Evolutionary conservation across 1,140 invertebrate genomes (phyloP).

Genomic region (Neotoxoptera formosana): DNA sequence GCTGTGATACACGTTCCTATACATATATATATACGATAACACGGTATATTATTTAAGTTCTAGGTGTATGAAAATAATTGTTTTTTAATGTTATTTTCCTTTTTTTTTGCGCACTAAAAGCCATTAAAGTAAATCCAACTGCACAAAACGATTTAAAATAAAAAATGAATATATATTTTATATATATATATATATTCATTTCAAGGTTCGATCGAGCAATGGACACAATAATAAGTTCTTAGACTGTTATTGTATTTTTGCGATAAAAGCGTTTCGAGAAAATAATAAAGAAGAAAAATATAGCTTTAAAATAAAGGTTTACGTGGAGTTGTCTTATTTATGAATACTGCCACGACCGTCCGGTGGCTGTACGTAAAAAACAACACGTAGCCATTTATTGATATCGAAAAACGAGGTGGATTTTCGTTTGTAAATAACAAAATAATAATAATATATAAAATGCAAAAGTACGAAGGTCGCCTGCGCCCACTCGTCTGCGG

Average conservation of each 20-base stretch:
- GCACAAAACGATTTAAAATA: background rate
- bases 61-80: background rate
- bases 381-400: background rate
- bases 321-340: background rate
- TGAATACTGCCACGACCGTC: background rate
- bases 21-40: background rate
- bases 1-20: background rate
- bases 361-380: background rate
- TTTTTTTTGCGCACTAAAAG: background rate
- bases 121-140: background rate
- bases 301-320: slow-evolving; percentile 7
- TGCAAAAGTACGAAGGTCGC: background rate
- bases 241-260: background rate
- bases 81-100: background rate
- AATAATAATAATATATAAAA: no score
- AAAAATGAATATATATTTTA: background rate
- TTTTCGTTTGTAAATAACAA: background rate
- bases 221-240: background rate
- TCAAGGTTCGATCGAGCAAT: background rate
- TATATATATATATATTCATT: background rate
- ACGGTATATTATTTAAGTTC: background rate
- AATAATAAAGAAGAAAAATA: slow-evolving; percentile 4
- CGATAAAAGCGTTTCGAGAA: background rate
- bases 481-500: background rate
- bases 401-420: background rate